Evolutionary conservation across 2,797 vertebrate species (phyloP).

Genomic region (Semaprochilodus insignis): DNA sequence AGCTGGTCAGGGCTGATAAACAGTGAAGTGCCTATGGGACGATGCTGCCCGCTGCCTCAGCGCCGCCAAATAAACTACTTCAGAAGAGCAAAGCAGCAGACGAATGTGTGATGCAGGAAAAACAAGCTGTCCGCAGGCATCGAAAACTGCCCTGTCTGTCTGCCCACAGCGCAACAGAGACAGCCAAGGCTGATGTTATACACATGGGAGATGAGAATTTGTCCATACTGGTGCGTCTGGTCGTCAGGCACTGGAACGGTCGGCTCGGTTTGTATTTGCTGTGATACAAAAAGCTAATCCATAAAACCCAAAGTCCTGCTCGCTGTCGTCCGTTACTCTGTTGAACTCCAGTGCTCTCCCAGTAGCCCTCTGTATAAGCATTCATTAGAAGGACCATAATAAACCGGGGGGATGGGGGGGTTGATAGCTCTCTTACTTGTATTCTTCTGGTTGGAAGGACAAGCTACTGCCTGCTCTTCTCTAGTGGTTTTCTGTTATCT

Average conservation of each 20-base stretch:
- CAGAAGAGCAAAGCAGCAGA: background rate
- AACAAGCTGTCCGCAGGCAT: background rate
- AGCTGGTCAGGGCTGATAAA: slow-evolving; percentile 11
- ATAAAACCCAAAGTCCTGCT: background rate
- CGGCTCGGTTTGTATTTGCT: background rate
- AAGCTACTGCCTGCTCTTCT: slow-evolving; percentile 48
- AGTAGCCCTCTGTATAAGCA: background rate
- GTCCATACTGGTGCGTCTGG: background rate
- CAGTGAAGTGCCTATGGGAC: background rate
- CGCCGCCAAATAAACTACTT: background rate
- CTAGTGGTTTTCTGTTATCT: slow-evolving; percentile 74
- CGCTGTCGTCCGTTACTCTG: background rate
- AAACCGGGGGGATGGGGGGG: no score
- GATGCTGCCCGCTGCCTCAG: background rate
- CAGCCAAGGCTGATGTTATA: background rate
- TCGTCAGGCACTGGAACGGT: background rate
- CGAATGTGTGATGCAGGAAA: background rate
- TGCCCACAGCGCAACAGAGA: background rate
- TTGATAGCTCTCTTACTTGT: no score
- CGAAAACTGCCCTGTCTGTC: background rate
- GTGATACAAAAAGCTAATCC: background rate
- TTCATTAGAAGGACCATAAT: no score
- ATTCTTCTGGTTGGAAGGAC: background rate
- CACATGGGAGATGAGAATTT: background rate
- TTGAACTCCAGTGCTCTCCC: background rate